These are phyloP conservation scores for Zhengitettix transpicula DNA, from an alignment of 2,888 invertebrate species.

Conservation along the genomic window DNA sequence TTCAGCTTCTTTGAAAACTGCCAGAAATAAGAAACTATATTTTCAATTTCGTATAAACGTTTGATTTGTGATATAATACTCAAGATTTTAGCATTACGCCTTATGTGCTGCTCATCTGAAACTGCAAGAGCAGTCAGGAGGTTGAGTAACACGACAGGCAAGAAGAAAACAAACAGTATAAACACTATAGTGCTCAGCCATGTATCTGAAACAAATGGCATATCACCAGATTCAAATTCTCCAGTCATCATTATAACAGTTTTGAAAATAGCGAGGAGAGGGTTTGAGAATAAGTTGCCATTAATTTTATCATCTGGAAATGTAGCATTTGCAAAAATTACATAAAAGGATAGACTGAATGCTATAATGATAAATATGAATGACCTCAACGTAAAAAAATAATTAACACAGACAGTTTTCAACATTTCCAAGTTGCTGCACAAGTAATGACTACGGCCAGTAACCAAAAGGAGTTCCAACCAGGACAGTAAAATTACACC, in stretches of 20 bases:
- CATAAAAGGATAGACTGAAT: not conserved
- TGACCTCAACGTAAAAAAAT: not conserved
- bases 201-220: not conserved
- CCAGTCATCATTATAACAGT: constrained; percentile 1
- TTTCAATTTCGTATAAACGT: constrained; percentile 5
- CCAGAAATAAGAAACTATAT: not conserved
- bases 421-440: constrained; percentile 1
- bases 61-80: not conserved
- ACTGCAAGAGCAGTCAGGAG: constrained; percentile 2
- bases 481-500: not conserved
- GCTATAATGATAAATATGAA: not conserved
- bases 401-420: not conserved
- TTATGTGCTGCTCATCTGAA: not conserved
- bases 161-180: not conserved
- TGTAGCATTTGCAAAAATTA: not conserved
- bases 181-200: not conserved
- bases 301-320: not conserved
- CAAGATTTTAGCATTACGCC: not conserved
- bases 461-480: not conserved
- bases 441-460: not conserved
- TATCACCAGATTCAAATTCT: not conserved
- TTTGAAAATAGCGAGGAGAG: not conserved
- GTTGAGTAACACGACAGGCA: not conserved
- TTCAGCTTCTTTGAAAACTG: not conserved
- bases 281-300: not conserved